phyloP scores from a whole-genome alignment of 2,797 vertebrate genomes.

The Clarias platycephalus region DNA sequence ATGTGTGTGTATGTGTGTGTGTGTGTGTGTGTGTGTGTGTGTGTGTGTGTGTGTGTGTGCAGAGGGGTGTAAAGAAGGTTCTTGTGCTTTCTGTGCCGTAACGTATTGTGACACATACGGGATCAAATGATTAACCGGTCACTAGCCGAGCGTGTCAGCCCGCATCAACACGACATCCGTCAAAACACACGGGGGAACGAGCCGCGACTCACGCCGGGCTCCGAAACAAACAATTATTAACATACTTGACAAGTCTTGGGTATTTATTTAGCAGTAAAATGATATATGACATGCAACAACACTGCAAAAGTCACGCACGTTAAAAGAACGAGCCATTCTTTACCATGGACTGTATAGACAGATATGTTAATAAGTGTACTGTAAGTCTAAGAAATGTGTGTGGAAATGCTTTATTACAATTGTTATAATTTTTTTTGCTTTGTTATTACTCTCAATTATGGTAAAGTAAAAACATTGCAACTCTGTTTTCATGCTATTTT shows the following conservation, averaged over 20 bases:
- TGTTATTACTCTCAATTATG: background rate
- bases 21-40: constrained; percentile 7
- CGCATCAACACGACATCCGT: constrained; percentile 8
- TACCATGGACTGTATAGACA: background rate
- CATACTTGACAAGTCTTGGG: too few relatives aligned
- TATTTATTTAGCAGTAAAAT: background rate
- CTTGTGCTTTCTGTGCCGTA: background rate
- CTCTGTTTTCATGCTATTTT: background rate
- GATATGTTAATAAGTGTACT: background rate
- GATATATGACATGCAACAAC: background rate
- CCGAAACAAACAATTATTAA: background rate
- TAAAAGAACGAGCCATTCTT: too few relatives aligned
- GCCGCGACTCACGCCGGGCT: background rate
- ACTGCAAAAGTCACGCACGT: background rate
- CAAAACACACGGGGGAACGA: background rate
- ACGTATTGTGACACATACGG: background rate
- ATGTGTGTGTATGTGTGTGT: background rate
- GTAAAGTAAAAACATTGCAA: background rate
- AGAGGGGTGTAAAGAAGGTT: background rate
- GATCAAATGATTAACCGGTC: constrained; percentile 30
- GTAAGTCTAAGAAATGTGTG: background rate
- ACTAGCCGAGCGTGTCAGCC: background rate
- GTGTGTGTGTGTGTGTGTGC: background rate
- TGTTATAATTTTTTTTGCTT: too few relatives aligned
- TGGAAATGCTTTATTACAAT: background rate